phyloP scores from a whole-genome alignment of 1,140 invertebrate genomes.

The Orchesella cincta region DNA sequence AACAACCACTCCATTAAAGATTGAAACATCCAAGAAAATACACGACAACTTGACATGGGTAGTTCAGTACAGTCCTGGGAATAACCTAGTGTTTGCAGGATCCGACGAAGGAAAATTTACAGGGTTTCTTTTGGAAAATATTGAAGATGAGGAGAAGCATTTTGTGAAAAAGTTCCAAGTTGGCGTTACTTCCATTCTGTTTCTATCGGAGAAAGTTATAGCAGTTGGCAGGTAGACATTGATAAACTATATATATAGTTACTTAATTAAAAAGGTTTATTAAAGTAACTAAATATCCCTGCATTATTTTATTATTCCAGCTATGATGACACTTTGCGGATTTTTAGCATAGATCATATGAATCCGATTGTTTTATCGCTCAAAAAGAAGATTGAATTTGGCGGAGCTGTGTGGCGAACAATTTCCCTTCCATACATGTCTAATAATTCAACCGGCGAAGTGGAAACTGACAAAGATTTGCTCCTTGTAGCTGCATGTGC shows the following conservation, averaged over 20 bases:
- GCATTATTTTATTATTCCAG: constrained; percentile 32
- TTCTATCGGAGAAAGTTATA: constrained; percentile 35
- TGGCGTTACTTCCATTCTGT: constrained; percentile 47
- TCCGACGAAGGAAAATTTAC: constrained; percentile 46
- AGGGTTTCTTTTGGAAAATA: constrained; percentile 33
- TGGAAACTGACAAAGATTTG: background rate
- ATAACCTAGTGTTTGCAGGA: constrained; percentile 43
- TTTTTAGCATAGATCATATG: constrained; percentile 29
- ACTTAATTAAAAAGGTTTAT: background rate
- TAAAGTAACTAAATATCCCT: background rate
- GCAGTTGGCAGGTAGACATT: constrained; percentile 45
- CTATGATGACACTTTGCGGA: constrained; percentile 46
- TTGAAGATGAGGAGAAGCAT: constrained; percentile 28
- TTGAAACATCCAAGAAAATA: constrained; percentile 11
- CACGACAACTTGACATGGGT: constrained; percentile 43
- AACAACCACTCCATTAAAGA: background rate
- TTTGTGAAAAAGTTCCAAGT: constrained; percentile 40
- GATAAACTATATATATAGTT: background rate
- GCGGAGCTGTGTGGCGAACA: constrained; percentile 48
- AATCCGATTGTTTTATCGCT: background rate
- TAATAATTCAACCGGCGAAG: background rate
- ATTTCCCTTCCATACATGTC: constrained; percentile 30
- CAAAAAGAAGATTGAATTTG: constrained; percentile 41
- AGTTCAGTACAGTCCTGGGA: constrained; percentile 37
- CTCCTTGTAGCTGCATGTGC: constrained; percentile 42